Conservation (phyloP, 2,113 vertebrate genomes). For the Tachycineta bicolor region DNA sequence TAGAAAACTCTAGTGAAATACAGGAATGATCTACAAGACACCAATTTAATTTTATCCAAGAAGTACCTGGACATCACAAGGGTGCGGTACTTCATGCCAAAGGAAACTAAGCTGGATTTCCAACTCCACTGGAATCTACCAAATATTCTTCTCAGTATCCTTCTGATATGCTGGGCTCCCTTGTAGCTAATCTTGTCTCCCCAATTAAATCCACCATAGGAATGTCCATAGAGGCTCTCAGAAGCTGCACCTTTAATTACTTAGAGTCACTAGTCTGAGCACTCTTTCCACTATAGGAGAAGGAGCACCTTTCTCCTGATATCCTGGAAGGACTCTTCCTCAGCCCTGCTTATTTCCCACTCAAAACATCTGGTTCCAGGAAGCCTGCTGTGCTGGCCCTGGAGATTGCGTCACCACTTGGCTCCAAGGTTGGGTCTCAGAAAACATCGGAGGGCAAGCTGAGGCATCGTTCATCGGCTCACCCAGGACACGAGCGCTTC, state of each 20-base stretch:
- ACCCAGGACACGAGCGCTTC: background rate
- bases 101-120: conserved; percentile 24
- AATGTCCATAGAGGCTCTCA: background rate
- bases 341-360: background rate
- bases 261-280: background rate
- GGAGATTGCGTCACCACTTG: background rate
- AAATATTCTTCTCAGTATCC: background rate
- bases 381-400: background rate
- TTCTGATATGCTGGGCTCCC: background rate
- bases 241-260: background rate
- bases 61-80: background rate
- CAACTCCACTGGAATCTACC: background rate
- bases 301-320: background rate
- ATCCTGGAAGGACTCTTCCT: background rate
- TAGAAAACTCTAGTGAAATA: conserved; percentile 5
- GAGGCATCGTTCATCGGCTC: background rate
- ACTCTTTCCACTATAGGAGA: background rate
- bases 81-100: background rate
- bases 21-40: background rate
- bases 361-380: background rate
- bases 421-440: background rate
- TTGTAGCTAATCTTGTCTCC: background rate
- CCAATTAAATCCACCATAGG: background rate
- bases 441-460: background rate
- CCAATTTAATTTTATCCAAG: conserved; percentile 9